phyloP scores from a whole-genome alignment of 2,113 vertebrate species.

The Corythoichthys intestinalis region DNA sequence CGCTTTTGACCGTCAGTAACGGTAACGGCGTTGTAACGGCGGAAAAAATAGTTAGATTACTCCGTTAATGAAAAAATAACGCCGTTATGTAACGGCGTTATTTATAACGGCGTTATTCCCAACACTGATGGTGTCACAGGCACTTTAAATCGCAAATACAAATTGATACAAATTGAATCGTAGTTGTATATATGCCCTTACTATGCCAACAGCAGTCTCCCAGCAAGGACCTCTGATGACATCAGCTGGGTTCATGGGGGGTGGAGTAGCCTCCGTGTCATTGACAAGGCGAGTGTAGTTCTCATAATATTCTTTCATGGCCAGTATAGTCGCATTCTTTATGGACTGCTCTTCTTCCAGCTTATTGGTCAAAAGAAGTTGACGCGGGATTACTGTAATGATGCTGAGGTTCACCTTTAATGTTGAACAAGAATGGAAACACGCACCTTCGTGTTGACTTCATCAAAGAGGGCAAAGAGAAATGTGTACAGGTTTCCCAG shows the following conservation, averaged over 20 bases:
- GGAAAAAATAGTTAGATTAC: too few relatives aligned
- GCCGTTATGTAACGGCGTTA: too few relatives aligned
- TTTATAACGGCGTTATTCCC: too few relatives aligned
- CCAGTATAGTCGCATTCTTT: slow-evolving; percentile 85
- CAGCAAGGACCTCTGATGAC: slow-evolving; percentile 93
- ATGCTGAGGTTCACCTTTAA: neutral
- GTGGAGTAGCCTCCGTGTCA: slow-evolving; percentile 64
- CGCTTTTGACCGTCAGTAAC: too few relatives aligned
- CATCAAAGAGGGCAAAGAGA: slow-evolving; percentile 92
- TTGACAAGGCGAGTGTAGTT: slow-evolving; percentile 66
- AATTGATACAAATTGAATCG: too few relatives aligned
- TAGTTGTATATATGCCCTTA: slow-evolving; percentile 55
- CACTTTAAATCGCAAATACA: neutral
- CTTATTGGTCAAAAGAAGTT: slow-evolving; percentile 57
- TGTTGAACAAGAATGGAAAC: neutral
- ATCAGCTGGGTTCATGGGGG: slow-evolving; percentile 82
- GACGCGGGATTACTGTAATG: neutral
- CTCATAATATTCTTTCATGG: slow-evolving; percentile 80
- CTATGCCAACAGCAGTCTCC: slow-evolving; percentile 94
- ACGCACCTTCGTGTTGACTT: slow-evolving; percentile 88
- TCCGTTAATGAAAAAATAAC: too few relatives aligned
- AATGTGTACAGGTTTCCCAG: slow-evolving; percentile 97
- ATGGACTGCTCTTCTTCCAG: slow-evolving; percentile 81
- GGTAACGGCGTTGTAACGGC: too few relatives aligned
- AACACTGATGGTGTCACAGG: too few relatives aligned